phyloP scores from a whole-genome alignment of 2,888 invertebrate species.

The Apamea monoglypha region DNA sequence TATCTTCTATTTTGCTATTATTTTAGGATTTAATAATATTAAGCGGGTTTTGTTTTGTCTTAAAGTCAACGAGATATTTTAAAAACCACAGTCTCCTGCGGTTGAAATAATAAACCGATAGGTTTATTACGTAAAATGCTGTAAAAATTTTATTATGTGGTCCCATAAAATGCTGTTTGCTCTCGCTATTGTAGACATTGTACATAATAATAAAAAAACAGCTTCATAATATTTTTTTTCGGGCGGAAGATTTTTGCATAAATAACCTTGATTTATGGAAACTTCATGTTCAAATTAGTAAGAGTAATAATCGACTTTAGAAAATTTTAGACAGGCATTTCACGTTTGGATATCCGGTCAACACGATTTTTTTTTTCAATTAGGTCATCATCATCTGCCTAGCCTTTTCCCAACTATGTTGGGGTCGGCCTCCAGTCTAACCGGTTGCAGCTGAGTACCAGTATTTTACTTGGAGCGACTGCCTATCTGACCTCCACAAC shows the following conservation, averaged over 20 bases:
- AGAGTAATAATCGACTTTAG: not conserved
- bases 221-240: not conserved
- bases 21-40: no score
- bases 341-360: not conserved
- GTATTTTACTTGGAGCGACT: no score
- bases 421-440: no score
- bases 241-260: not conserved
- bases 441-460: no score
- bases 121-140: slow-evolving; percentile 4
- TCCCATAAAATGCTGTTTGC: not conserved
- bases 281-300: not conserved
- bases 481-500: no score
- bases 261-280: not conserved
- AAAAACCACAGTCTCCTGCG: not conserved
- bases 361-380: not conserved
- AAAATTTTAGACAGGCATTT: not conserved
- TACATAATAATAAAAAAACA: not conserved
- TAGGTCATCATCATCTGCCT: no score
- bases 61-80: not conserved
- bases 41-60: not conserved
- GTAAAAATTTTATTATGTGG: slow-evolving; percentile 1
- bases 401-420: no score
- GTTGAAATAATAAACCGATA: not conserved
- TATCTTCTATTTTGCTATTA: no score
- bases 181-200: not conserved